Base-by-base conservation (phyloP, 1,140 invertebrate species). In the Hydropsyche tenuis region DNA sequence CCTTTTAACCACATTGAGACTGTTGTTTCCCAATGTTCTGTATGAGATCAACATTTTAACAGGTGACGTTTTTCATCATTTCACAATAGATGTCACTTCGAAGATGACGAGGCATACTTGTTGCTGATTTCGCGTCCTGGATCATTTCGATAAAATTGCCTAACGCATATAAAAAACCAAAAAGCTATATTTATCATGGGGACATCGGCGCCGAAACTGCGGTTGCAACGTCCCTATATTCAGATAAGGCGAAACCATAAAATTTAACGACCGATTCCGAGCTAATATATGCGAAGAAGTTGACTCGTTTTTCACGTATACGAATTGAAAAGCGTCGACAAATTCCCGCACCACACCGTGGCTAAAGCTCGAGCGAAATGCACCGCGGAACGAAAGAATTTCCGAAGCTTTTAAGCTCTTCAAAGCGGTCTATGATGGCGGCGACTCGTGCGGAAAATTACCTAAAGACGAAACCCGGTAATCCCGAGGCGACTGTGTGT, bases 281-380 rank as follows among this genome's bases (percentile, higher is more conserved):
- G 63, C 63, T 65, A 65, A 65, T 65, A 65, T 43, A 65, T 45
- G 63, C 30, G 27, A n/a, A 9, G 7, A 65, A 65, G 16, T 65
- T 65, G 27, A n/a, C 63, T 65, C 63, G 43, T 43, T 65, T 65
- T 65, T 65, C 63, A 65, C 27, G 30, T 22, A 27, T 4, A 4
- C 23, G 14, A 60, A 37, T 37, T 37, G 30, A 37, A 37, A 37
- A 37, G 30, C 9, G 30, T 37, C 30, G 30, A 37, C 9, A 37
- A 37, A 37, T 9, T 37, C 9, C 30, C 30, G 9, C 30, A 37
- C n/a, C n/a, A n/a, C n/a, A n/a, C n/a, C n/a, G n/a, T n/a, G n/a
- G n/a, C n/a, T n/a, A 37, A 37, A 9, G 9, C 3, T 37, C 3
- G 30, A 37, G 9, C 30, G 30, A 37, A 37, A 37, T 37, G 9